Evolutionary conservation across 2,888 invertebrate species (phyloP).

Genomic region (Cheilosia vulpina): DNA sequence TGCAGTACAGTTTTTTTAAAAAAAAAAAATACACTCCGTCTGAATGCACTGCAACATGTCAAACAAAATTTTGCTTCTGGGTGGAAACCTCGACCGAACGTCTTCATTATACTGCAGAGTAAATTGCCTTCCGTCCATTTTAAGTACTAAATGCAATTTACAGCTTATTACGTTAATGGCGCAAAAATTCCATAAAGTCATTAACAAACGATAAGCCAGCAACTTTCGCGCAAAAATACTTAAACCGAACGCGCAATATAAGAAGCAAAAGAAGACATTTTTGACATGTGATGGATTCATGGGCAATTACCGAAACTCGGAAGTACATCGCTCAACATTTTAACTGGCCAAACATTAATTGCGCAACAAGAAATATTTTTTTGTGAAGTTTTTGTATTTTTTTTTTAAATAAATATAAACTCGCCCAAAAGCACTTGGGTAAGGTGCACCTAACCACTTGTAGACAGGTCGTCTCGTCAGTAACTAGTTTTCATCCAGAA

Average conservation of each 20-base stretch:
- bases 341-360: constrained; percentile 54
- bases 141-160: constrained; percentile 14
- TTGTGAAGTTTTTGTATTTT: constrained; percentile 1
- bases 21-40: no score
- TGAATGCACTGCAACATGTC: not conserved
- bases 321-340: constrained; percentile 51
- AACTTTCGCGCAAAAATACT: constrained; percentile 17
- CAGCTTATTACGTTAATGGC: not conserved
- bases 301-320: constrained; percentile 51
- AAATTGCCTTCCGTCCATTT: constrained; percentile 12
- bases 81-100: not conserved
- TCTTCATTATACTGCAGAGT: not conserved
- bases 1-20: no score
- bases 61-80: not conserved
- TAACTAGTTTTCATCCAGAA: constrained; percentile 70
- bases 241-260: not conserved
- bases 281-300: constrained; percentile 49
- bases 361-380: constrained; percentile 44
- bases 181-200: constrained; percentile 9
- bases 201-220: constrained; percentile 19
- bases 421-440: constrained; percentile 54
- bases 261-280: constrained; percentile 23
- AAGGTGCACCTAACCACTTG: constrained; percentile 53
- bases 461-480: constrained; percentile 71
- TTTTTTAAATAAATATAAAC: constrained; percentile 20